Evolutionary conservation across 2,888 invertebrate species (phyloP).

Genomic region (Metellina segmentata): DNA sequence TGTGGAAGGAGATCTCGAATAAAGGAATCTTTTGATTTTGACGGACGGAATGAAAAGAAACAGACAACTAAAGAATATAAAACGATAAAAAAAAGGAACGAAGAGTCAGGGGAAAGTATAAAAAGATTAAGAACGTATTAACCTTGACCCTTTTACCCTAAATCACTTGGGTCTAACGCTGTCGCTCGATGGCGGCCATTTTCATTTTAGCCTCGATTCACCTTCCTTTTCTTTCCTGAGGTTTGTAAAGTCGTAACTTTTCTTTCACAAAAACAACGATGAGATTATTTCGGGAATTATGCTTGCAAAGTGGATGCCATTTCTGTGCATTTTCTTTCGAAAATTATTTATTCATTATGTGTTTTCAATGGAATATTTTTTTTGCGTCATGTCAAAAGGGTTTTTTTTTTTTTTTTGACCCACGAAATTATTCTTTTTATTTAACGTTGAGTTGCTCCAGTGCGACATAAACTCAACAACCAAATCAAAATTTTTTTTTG

Average conservation of each 20-base stretch:
- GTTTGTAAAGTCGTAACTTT: conserved; percentile 55
- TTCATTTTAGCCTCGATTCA: conserved; percentile 14
- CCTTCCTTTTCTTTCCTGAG: conserved; percentile 38
- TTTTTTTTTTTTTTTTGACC: neutral
- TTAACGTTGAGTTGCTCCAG: neutral
- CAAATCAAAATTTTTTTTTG: no score
- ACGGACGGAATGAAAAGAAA: conserved; percentile 12
- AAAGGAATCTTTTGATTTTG: conserved; percentile 8
- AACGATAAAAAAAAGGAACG: conserved; percentile 29
- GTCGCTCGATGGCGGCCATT: conserved; percentile 51
- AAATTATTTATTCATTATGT: neutral
- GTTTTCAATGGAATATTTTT: neutral
- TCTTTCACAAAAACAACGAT: conserved; percentile 32
- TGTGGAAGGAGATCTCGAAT: conserved; percentile 25
- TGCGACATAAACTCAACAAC: no score
- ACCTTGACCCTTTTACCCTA: conserved; percentile 68
- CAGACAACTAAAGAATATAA: conserved; percentile 27
- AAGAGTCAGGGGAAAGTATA: conserved; percentile 35
- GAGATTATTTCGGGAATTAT: conserved; percentile 56
- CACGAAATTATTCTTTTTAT: neutral
- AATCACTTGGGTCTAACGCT: conserved; percentile 59
- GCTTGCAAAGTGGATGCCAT: neutral
- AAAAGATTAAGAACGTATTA: conserved; percentile 73
- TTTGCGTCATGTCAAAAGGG: neutral
- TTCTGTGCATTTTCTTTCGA: neutral